Percentiles rank a stretch among this genome's conserved stretches.
Evolutionary conservation across 2,113 vertebrate species (phyloP).

Genomic region (Hyla sarda): DNA sequence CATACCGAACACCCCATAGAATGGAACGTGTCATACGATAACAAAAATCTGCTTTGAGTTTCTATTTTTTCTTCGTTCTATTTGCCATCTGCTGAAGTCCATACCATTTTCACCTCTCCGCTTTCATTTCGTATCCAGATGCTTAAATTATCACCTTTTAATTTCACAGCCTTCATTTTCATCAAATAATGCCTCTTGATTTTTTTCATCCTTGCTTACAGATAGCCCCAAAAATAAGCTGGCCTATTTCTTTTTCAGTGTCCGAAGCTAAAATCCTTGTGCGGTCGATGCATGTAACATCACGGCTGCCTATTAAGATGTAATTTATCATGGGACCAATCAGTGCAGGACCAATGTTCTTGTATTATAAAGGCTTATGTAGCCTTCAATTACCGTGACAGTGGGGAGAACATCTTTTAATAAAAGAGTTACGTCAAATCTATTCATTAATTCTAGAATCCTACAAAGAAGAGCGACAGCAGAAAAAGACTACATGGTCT

Average conservation of each 20-base stretch:
- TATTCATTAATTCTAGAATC: neutral
- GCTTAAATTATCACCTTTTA: constrained; percentile 47
- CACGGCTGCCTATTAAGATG: constrained; percentile 28
- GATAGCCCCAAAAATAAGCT: constrained; percentile 9
- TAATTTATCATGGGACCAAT: constrained; percentile 39
- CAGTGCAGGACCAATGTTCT: constrained; percentile 32
- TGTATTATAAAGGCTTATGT: constrained; percentile 34
- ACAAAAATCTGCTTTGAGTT: neutral
- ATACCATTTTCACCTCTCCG: constrained; percentile 42
- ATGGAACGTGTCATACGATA: neutral
- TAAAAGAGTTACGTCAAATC: constrained; percentile 20
- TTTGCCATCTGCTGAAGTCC: constrained; percentile 36
- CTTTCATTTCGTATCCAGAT: constrained; percentile 32
- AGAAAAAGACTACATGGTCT: too few species aligned
- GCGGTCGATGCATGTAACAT: constrained; percentile 17
- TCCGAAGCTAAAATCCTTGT: constrained; percentile 9
- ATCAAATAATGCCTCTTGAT: neutral
- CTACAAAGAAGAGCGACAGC: neutral
- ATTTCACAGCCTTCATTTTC: constrained; percentile 33
- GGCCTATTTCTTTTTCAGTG: constrained; percentile 18
- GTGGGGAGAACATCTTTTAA: constrained; percentile 33
- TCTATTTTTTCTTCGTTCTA: neutral
- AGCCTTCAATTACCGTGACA: constrained; percentile 38
- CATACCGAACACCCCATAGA: neutral
- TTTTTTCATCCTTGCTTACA: neutral